phyloP scores from a whole-genome alignment of 2,113 vertebrate genomes.

The Apteryx owenii region DNA sequence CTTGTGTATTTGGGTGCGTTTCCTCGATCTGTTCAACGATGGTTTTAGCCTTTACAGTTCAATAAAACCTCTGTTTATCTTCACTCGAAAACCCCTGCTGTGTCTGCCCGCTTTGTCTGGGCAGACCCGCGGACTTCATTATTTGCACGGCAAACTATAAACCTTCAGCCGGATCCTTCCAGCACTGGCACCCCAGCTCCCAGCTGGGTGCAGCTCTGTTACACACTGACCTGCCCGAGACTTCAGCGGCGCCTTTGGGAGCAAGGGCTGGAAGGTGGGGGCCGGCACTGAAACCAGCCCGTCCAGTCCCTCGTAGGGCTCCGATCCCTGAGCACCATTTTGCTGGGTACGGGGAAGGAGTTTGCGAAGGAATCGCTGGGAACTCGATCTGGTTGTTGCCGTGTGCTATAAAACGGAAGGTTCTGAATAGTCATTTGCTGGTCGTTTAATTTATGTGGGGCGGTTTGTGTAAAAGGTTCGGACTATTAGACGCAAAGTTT shows the following conservation, averaged over 20 bases:
- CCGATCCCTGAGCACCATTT: background rate
- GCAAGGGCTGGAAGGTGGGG: background rate
- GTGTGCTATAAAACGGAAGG: background rate
- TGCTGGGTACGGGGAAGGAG: background rate
- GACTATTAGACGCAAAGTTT: background rate
- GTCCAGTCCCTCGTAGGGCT: background rate
- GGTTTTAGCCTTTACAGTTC: constrained; percentile 22
- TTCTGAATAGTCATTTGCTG: background rate
- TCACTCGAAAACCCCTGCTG: background rate
- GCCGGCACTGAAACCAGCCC: background rate
- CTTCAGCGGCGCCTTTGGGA: background rate
- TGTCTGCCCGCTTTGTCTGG: background rate
- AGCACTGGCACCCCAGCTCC: background rate
- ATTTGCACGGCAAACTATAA: background rate
- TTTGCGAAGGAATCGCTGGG: background rate
- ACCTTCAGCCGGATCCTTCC: background rate
- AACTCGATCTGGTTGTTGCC: background rate
- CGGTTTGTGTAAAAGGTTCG: background rate
- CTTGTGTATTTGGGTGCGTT: background rate
- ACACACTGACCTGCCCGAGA: background rate
- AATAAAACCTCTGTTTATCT: constrained; percentile 17
- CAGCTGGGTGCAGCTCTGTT: background rate
- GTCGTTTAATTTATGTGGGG: background rate
- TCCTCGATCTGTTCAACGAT: background rate
- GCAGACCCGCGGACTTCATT: background rate